Evolutionary conservation across 2,113 vertebrate genomes (phyloP).

Genomic region (Electrona antarctica): DNA sequence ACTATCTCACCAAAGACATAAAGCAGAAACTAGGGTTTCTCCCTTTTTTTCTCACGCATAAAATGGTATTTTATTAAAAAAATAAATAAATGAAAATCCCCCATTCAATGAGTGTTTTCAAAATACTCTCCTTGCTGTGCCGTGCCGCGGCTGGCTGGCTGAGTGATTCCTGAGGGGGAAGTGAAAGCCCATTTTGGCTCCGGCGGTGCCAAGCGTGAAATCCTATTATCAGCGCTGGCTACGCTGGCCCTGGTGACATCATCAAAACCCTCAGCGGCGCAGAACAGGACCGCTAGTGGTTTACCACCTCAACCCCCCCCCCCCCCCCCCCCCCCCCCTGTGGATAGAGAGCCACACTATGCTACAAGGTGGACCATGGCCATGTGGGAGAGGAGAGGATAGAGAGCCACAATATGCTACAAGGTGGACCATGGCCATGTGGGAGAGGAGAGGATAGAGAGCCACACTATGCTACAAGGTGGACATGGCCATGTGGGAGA

Average conservation of each 20-base stretch:
- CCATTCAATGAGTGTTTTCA: slow-evolving; percentile 70
- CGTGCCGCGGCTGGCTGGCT: slow-evolving; percentile 51
- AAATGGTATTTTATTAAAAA: slow-evolving; percentile 51
- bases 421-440: too few relatives aligned
- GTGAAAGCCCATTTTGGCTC: slow-evolving; percentile 71
- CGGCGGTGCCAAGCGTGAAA: slow-evolving; percentile 72
- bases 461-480: too few relatives aligned
- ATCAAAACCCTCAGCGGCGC: slow-evolving; percentile 64
- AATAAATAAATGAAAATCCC: neutral
- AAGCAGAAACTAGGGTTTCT: slow-evolving; percentile 41
- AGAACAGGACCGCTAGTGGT: slow-evolving; percentile 55
- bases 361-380: too few relatives aligned
- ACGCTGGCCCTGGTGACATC: slow-evolving; percentile 69
- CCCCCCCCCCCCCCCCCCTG: too few relatives aligned
- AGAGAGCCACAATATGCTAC: too few relatives aligned
- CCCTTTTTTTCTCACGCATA: slow-evolving; percentile 23
- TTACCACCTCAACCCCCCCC: slow-evolving; percentile 44
- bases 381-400: too few relatives aligned
- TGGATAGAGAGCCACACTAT: too few relatives aligned
- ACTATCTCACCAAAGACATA: slow-evolving; percentile 43
- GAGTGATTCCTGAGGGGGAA: slow-evolving; percentile 63
- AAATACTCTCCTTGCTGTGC: slow-evolving; percentile 63
- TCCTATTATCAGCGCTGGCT: slow-evolving; percentile 73
- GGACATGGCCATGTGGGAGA: too few relatives aligned
- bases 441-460: too few relatives aligned